Evolutionary conservation across 1,140 invertebrate species (phyloP).

Genomic region (Anthonomus grandis): DNA sequence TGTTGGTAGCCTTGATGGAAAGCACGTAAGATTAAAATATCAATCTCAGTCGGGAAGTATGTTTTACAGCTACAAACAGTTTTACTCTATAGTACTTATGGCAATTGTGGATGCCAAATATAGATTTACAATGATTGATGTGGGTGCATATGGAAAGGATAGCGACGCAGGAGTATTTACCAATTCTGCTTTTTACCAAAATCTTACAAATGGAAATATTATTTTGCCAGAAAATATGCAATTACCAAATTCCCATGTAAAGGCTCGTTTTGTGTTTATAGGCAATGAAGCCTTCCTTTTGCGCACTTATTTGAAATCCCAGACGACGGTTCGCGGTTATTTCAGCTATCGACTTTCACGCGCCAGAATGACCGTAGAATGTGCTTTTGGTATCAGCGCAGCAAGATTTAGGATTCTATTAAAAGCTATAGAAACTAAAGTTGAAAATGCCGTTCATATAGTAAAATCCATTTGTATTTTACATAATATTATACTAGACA

Average conservation of each 20-base stretch:
- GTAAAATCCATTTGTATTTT: constrained; percentile 16
- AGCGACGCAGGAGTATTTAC: constrained; percentile 20
- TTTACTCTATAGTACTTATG: constrained; percentile 48
- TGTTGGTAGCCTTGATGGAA: constrained; percentile 50
- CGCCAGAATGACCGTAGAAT: constrained; percentile 47
- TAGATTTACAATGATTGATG: constrained; percentile 21
- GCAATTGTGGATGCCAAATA: constrained; percentile 31
- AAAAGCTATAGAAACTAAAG: no score
- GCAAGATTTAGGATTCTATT: constrained; percentile 23
- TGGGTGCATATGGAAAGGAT: constrained; percentile 23
- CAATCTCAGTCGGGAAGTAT: constrained; percentile 47
- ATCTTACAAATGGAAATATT: constrained; percentile 1
- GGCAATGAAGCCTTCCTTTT: constrained; percentile 50
- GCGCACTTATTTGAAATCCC: constrained; percentile 12
- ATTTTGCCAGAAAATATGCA: constrained; percentile 6
- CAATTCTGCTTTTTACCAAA: constrained; percentile 1
- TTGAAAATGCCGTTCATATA: no score
- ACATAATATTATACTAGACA: constrained; percentile 20
- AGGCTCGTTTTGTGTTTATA: constrained; percentile 20
- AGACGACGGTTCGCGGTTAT: constrained; percentile 25
- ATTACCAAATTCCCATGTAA: constrained; percentile 4
- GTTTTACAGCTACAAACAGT: constrained; percentile 53
- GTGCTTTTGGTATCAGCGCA: constrained; percentile 50
- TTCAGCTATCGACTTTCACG: constrained; percentile 51
- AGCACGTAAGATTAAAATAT: constrained; percentile 44